Conservation (phyloP, 2,888 invertebrate species). For the Carcina quercana region DNA sequence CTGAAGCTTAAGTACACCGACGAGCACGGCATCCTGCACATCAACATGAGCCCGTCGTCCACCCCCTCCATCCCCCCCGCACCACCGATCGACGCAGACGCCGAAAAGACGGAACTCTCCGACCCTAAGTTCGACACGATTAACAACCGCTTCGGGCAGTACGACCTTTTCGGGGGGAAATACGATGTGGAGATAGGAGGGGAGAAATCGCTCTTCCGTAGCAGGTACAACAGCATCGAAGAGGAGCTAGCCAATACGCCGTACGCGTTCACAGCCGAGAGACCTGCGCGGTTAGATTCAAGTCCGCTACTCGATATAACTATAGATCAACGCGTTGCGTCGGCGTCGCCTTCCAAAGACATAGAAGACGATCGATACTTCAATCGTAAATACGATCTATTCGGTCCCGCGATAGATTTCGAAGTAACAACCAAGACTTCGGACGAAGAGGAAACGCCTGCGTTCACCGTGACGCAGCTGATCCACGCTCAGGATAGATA, state of each 20-base stretch:
- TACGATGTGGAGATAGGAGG: constrained; percentile 33
- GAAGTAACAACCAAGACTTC: constrained; percentile 16
- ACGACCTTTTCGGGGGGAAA: constrained; percentile 61
- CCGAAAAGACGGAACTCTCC: constrained; percentile 25
- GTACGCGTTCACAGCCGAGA: constrained; percentile 62
- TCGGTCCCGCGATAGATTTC: constrained; percentile 48
- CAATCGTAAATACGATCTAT: constrained; percentile 37
- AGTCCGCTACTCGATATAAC: constrained; percentile 45
- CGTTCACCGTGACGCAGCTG: constrained; percentile 60
- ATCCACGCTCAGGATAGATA: constrained; percentile 66
- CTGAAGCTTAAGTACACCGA: constrained; percentile 62
- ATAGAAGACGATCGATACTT: constrained; percentile 57
- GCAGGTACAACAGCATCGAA: constrained; percentile 67
- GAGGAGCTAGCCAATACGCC: constrained; percentile 68
- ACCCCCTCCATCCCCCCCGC: constrained; percentile 28
- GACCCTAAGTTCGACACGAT: constrained; percentile 62
- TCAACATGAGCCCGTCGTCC: constrained; percentile 56
- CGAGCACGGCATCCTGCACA: constrained; percentile 63
- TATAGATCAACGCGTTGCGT: constrained; percentile 28
- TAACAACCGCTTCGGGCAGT: constrained; percentile 57
- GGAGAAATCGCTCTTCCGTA: constrained; percentile 54
- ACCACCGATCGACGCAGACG: constrained; percentile 10
- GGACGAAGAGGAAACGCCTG: constrained; percentile 33
- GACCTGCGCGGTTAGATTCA: constrained; percentile 35
- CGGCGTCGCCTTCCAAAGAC: constrained; percentile 45